These are phyloP conservation scores for Poecilia picta DNA, from an alignment of 2,797 vertebrate genomes.

Conservation along the genomic window DNA sequence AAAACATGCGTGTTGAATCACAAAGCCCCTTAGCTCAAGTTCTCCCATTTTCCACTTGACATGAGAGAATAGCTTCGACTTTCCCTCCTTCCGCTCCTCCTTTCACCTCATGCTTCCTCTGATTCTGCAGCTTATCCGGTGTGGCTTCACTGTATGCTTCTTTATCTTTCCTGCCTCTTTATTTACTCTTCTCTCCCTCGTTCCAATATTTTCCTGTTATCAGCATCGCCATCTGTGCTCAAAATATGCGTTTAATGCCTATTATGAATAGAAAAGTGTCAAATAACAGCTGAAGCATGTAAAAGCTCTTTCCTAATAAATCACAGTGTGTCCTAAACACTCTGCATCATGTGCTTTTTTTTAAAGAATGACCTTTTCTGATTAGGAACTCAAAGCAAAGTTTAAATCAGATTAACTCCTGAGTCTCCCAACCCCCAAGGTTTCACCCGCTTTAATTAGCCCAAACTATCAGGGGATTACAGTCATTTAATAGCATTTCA, in stretches of 20 bases:
- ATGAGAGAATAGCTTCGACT: constrained; percentile 45
- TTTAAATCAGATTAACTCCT: constrained; percentile 70
- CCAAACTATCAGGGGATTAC: constrained; percentile 65
- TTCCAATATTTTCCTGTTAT: constrained; percentile 46
- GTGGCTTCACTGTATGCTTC: constrained; percentile 24
- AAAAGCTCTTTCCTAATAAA: constrained; percentile 21
- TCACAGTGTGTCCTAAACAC: constrained; percentile 4
- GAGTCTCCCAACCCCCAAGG: constrained; percentile 27
- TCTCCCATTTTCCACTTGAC: constrained; percentile 45
- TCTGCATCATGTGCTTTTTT: constrained; percentile 25
- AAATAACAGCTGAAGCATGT: constrained; percentile 39
- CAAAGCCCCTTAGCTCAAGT: constrained; percentile 40
- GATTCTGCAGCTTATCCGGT: constrained; percentile 42
- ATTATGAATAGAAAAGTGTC: constrained; percentile 28
- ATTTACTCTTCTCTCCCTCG: constrained; percentile 41
- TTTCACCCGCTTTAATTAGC: constrained; percentile 61
- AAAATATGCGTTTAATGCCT: constrained; percentile 42
- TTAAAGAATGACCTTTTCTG: constrained; percentile 67
- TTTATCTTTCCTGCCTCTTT: constrained; percentile 38
- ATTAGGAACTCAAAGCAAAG: constrained; percentile 33
- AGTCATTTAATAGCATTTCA: constrained; percentile 63
- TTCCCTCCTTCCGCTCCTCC: constrained; percentile 31
- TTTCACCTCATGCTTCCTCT: constrained; percentile 32
- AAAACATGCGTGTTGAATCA: constrained; percentile 64
- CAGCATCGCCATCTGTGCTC: constrained; percentile 58